Conservation (phyloP, 2,113 vertebrate genomes). For the Cephalopholis sonnerati region DNA sequence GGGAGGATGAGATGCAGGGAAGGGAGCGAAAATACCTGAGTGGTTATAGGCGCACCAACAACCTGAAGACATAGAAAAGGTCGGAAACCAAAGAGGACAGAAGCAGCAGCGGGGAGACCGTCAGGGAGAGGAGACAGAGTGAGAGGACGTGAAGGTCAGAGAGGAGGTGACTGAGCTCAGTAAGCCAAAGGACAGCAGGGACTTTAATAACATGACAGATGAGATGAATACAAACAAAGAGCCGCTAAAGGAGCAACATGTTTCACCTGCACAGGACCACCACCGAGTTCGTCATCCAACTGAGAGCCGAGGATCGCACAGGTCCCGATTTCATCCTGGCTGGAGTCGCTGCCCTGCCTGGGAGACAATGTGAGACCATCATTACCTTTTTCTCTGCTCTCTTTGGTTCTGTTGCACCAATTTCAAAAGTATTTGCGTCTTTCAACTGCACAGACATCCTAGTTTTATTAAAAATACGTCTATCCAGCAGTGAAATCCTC, state of each 20-base stretch:
- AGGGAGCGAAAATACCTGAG: conserved; percentile 80
- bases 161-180: conserved; percentile 22
- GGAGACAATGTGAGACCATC: background rate
- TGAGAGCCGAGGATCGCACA: conserved; percentile 91
- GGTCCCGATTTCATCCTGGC: conserved; percentile 91
- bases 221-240: conserved; percentile 10
- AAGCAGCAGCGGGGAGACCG: conserved; percentile 34
- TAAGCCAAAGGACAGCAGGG: conserved; percentile 24
- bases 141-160: conserved; percentile 55
- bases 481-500: no score
- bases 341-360: conserved; percentile 94
- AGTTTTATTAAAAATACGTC: no score
- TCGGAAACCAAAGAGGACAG: conserved; percentile 57
- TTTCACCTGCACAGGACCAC: conserved; percentile 93
- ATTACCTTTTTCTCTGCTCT: no score
- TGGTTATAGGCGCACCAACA: conserved; percentile 84
- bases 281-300: conserved; percentile 95
- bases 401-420: no score
- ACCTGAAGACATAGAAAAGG: conserved; percentile 78
- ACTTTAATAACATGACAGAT: conserved; percentile 10
- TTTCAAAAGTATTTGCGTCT: no score
- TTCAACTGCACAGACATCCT: no score
- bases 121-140: conserved; percentile 24
- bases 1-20: conserved; percentile 6
- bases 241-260: background rate